A percentile compares a stretch with the other conserved stretches of the same genome.
phyloP scores from a whole-genome alignment of 2,888 invertebrate species.

The Panopea generosa region DNA sequence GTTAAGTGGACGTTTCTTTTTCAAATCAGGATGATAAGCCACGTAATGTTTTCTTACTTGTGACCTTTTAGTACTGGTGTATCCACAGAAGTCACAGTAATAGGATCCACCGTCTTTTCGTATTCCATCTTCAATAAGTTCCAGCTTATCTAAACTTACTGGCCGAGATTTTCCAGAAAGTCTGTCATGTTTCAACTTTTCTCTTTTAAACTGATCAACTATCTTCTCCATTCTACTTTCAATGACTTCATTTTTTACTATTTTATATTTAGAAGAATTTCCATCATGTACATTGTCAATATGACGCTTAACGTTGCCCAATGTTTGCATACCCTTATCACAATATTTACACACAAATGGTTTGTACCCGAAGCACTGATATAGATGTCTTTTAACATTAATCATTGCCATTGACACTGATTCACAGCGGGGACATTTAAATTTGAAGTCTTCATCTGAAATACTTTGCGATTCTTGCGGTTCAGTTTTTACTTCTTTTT shows the following conservation, averaged over 20 bases:
- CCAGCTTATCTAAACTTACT: conserved; percentile 3
- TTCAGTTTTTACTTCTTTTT: neutral
- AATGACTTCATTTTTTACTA: conserved; percentile 24
- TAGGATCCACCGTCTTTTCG: conserved; percentile 4
- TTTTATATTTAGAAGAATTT: conserved; percentile 31
- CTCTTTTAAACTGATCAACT: conserved; percentile 12
- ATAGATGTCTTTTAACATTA: conserved; percentile 39
- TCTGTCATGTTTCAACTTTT: conserved; percentile 3
- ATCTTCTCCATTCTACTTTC: conserved; percentile 37
- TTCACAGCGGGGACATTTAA: conserved; percentile 39
- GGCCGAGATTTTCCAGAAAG: conserved; percentile 14
- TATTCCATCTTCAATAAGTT: conserved; percentile 17
- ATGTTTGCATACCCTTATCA: conserved; percentile 8
- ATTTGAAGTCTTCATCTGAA: neutral
- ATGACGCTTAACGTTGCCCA: conserved; percentile 38
- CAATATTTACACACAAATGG: conserved; percentile 63
- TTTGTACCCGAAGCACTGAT: conserved; percentile 55
- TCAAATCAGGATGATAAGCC: conserved; percentile 9
- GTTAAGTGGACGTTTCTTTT: conserved; percentile 34
- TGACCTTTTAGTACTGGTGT: neutral
- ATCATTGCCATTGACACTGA: neutral
- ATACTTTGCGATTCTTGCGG: neutral
- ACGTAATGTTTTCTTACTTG: neutral
- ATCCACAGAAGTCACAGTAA: conserved; percentile 18
- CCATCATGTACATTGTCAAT: conserved; percentile 31